Evolutionary conservation across 2,113 vertebrate species (phyloP).

Genomic region (Columbina picui): DNA sequence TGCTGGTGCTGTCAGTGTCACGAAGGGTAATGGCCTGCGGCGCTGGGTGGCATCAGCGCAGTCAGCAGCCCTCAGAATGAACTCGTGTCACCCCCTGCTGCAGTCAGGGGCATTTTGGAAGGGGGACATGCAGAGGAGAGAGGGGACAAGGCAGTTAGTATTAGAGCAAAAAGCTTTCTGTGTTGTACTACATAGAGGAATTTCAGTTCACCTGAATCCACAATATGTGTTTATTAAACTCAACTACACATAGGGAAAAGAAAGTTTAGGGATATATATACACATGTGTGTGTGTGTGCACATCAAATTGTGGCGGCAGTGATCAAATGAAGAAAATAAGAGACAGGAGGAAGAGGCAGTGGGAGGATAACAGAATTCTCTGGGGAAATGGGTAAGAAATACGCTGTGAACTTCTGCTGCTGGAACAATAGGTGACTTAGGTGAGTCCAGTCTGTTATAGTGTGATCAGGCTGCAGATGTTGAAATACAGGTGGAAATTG

Average conservation of each 20-base stretch:
- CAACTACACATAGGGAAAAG: background rate
- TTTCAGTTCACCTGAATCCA: background rate
- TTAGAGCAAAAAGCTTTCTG: background rate
- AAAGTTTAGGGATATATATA: background rate
- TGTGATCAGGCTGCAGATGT: background rate
- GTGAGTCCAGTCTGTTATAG: background rate
- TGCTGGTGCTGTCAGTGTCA: background rate
- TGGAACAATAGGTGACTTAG: background rate
- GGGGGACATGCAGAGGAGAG: background rate
- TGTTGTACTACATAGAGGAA: background rate
- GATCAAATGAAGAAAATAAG: background rate
- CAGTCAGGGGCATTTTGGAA: background rate
- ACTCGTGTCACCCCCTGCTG: background rate
- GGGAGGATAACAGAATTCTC: background rate
- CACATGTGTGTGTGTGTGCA: background rate
- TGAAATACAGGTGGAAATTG: background rate
- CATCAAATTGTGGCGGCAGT: background rate
- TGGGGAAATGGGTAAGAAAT: background rate
- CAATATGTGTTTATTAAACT: background rate
- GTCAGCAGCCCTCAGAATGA: background rate
- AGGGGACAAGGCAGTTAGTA: background rate
- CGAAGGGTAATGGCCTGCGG: background rate
- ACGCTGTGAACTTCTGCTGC: accelerated
- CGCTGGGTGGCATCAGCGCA: background rate
- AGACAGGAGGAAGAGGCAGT: background rate